A percentile compares a stretch with the other conserved stretches of the same genome.
These are phyloP conservation scores for Meliscaeva auricollis DNA, from an alignment of 2,888 invertebrate species.

Conservation along the genomic window DNA sequence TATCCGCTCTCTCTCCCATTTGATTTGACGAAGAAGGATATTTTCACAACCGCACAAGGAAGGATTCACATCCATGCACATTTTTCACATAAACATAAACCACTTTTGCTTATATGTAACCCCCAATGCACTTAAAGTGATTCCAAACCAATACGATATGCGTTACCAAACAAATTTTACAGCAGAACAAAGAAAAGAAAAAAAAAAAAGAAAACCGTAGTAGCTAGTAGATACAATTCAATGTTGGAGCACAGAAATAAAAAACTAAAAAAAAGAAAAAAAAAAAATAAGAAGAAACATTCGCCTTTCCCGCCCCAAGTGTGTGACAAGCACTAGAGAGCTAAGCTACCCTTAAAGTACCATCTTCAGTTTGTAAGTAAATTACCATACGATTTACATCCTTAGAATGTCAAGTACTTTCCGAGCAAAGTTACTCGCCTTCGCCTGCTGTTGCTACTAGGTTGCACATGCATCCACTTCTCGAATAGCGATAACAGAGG, in stretches of 20 bases:
- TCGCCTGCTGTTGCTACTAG: constrained; percentile 56
- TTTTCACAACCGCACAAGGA: neutral
- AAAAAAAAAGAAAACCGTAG: neutral
- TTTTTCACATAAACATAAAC: too few species aligned
- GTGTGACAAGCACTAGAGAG: constrained; percentile 73
- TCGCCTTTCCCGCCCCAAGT: constrained; percentile 47
- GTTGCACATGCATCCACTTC: constrained; percentile 51
- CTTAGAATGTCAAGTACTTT: constrained; percentile 76
- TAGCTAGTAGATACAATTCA: constrained; percentile 21
- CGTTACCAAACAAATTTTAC: constrained; percentile 38
- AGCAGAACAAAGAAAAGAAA: constrained; percentile 10
- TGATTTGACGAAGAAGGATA: constrained; percentile 51
- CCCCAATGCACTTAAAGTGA: constrained; percentile 59
- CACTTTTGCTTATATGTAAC: constrained; percentile 25
- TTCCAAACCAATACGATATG: constrained; percentile 61
- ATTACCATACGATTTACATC: constrained; percentile 77
- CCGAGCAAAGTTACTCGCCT: constrained; percentile 59
- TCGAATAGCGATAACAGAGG: neutral
- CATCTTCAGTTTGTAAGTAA: constrained; percentile 76
- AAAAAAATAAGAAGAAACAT: constrained; percentile 36
- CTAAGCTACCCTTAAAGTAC: constrained; percentile 74
- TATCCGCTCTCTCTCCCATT: neutral
- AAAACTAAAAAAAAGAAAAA: neutral
- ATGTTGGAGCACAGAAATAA: neutral
- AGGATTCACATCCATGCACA: constrained; percentile 15